These are phyloP conservation scores for Dermatemys mawii DNA, from an alignment of 2,113 vertebrate species.

Conservation along the genomic window DNA sequence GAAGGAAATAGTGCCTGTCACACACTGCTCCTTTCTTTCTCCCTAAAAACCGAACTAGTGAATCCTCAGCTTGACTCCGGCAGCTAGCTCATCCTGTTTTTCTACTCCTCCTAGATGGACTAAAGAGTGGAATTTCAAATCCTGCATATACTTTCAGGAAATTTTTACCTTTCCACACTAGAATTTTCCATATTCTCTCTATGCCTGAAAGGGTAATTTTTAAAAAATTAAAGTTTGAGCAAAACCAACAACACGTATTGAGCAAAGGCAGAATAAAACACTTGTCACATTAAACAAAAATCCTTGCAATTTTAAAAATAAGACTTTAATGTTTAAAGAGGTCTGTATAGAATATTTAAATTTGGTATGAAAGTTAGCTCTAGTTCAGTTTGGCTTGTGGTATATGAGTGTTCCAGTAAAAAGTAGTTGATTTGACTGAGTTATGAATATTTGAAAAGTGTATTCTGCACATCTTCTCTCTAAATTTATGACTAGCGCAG, in stretches of 20 bases:
- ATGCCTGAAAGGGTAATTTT: neutral
- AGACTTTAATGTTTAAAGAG: neutral
- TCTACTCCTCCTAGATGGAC: neutral
- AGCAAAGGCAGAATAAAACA: neutral
- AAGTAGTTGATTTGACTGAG: neutral
- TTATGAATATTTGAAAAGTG: neutral
- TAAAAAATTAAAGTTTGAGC: neutral
- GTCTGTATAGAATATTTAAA: neutral
- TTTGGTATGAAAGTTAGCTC: neutral
- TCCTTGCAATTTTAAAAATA: neutral
- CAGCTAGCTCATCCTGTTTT: neutral
- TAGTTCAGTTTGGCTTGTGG: neutral
- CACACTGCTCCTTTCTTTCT: neutral
- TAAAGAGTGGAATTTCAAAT: neutral
- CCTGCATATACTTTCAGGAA: neutral
- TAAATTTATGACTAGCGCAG: fast-evolving
- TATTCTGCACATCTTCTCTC: neutral
- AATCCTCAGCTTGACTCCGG: neutral
- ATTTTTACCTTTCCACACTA: neutral
- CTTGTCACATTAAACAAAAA: neutral
- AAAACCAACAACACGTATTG: neutral
- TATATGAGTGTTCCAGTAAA: neutral
- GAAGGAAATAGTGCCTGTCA: neutral
- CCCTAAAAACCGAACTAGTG: neutral
- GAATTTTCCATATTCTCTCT: neutral